phyloP scores from a whole-genome alignment of 1,140 invertebrate genomes.

The Wasmannia auropunctata region DNA sequence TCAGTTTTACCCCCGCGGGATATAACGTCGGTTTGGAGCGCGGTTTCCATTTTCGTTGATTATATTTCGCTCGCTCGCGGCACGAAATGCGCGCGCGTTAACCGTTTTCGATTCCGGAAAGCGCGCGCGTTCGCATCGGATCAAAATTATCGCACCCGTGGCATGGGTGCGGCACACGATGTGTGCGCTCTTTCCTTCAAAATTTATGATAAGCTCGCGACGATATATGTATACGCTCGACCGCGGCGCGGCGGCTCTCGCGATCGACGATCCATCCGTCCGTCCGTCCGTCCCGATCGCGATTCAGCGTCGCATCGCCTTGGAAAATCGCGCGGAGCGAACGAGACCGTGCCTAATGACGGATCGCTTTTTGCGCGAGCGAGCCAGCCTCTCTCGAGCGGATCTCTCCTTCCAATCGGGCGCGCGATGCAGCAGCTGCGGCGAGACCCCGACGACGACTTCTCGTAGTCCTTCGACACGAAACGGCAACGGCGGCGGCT shows the following conservation, averaged over 20 bases:
- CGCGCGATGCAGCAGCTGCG: neutral
- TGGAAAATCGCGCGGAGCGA: constrained; percentile 4
- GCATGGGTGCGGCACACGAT: constrained; percentile 15
- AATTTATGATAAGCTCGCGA: constrained; percentile 31
- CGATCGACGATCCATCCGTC: neutral
- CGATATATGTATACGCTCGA: too few relatives aligned
- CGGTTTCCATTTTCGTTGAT: neutral
- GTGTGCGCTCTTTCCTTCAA: neutral
- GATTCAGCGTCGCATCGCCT: neutral
- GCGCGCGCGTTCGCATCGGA: neutral
- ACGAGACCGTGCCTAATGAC: constrained; percentile 8
- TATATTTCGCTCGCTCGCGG: neutral
- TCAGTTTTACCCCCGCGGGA: neutral
- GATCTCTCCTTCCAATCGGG: neutral
- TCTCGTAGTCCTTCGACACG: neutral
- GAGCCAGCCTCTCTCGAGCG: neutral
- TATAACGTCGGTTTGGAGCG: neutral
- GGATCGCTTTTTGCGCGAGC: neutral
- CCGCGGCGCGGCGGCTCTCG: too few relatives aligned
- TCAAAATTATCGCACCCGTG: constrained; percentile 46
- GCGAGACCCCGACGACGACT: neutral
- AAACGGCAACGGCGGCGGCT: neutral
- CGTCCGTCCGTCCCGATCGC: neutral
- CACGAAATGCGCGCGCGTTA: too few relatives aligned
- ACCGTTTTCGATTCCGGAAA: neutral